Base-by-base conservation (phyloP, 2,888 invertebrate genomes). In the Lacanobia oleracea region DNA sequence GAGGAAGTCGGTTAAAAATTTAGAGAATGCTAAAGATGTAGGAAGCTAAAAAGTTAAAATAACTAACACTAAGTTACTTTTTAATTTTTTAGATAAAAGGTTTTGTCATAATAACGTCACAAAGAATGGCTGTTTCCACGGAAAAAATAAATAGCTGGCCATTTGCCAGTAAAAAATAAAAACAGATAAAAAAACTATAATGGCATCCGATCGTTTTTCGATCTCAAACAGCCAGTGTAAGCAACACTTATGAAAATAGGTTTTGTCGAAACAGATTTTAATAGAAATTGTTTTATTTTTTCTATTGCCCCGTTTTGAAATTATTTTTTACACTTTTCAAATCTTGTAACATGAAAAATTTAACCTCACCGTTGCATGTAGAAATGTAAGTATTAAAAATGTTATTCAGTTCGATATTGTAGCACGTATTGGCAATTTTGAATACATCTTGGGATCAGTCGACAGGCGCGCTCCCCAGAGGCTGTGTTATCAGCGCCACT, bases 391-490 rank as follows among this genome's bases (percentile, higher is more conserved):
- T 87, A 87, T 88, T 88, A 88, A 87, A 89, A 88, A 88, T 82
- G 83, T 87, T 85, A 88, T 89, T 88, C 82, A 71, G 74, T 77
- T 72, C 85, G 79, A 85, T 81, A 86, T 86, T 88, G 84, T 85
- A 80, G 80, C 84, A 87, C 87, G 87, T 90, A 91, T 92, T 91
- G 91, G 87, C 90, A 90, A 91, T 91, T 89, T 87, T 89, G 88
- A 88, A 89, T 89, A 89, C 89, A 90, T 89, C 82, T 83, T 86
- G 72, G 86, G 87, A 89, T 90, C 88, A 87, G 85, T 85, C 86
- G 86, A 82, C 87, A 77, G 76, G 48, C 77, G 74, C 67, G 73
- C 64, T 86, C 90, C 87, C 88, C 60, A 51, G 86, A 72, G 89
- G 83, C 83, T 54, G 74, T 77, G 84, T 86, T 91, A 90, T 89